Conservation (phyloP, 2,888 invertebrate species). For the Itoplectis maculator region DNA sequence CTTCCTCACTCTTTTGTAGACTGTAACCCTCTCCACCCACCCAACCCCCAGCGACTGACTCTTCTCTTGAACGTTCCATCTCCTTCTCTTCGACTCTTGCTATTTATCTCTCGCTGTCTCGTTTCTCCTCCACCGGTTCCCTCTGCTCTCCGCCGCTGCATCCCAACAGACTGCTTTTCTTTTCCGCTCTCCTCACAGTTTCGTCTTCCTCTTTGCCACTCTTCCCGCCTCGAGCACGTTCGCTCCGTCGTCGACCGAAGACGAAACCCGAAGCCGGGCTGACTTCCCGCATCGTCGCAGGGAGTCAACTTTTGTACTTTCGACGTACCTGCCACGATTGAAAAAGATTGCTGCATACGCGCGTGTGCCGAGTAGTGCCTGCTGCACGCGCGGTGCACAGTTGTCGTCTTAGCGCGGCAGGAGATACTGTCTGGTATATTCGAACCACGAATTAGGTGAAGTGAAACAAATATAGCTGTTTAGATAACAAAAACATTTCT, state of each 20-base stretch:
- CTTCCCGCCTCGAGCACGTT: constrained; percentile 25
- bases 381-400: not conserved
- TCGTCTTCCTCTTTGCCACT: not conserved
- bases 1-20: constrained; percentile 1
- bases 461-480: not conserved
- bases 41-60: no score
- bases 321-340: not conserved
- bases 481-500: no score
- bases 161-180: not conserved
- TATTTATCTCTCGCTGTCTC: constrained; percentile 30
- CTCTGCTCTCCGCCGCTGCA: not conserved
- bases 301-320: constrained; percentile 38
- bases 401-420: not conserved
- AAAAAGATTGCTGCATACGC: not conserved
- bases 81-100: constrained; percentile 11
- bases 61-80: not conserved
- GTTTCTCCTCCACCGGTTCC: constrained; percentile 9
- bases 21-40: not conserved
- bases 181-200: not conserved
- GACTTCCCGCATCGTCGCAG: constrained; percentile 26
- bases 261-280: not conserved
- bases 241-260: constrained; percentile 1
- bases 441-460: not conserved
- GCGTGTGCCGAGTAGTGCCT: no score
- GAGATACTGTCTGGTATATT: not conserved